A percentile compares a stretch with the other conserved stretches of the same genome.
Evolutionary conservation across 1,140 invertebrate species (phyloP).

Genomic region (Limonius californicus): DNA sequence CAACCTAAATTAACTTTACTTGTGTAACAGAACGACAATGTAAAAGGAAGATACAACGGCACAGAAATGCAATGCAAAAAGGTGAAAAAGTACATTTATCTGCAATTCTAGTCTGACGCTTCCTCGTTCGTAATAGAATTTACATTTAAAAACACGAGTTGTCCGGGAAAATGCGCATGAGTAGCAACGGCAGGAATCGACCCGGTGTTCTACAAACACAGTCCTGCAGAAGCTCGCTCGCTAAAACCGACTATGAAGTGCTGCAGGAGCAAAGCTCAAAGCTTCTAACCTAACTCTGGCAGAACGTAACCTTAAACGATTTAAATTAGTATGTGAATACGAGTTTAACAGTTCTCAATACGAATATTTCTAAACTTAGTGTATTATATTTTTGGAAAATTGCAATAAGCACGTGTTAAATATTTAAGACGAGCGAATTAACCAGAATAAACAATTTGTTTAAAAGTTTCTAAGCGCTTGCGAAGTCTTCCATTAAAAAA

Average conservation of each 20-base stretch:
- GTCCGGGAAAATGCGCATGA: slow-evolving; percentile 4
- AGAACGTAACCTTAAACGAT: neutral
- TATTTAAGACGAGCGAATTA: too few relatives aligned
- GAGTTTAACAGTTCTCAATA: too few relatives aligned
- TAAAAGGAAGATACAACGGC: neutral
- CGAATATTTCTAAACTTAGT: neutral
- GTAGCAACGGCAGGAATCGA: slow-evolving; percentile 3
- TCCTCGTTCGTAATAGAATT: neutral
- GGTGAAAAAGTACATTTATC: neutral
- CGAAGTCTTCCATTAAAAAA: neutral
- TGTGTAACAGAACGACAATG: neutral
- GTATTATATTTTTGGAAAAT: too few relatives aligned
- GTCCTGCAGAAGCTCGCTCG: neutral
- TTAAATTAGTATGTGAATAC: neutral
- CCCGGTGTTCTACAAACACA: neutral
- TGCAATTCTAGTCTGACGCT: neutral
- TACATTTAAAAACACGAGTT: neutral
- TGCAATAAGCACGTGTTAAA: too few relatives aligned
- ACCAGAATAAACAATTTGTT: neutral
- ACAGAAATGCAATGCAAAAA: neutral
- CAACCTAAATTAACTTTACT: slow-evolving; percentile 7
- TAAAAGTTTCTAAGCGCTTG: neutral
- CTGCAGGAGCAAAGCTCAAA: neutral
- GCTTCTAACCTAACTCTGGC: neutral
- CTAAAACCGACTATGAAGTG: neutral